Percentiles rank a stretch among this genome's conserved stretches.
These are phyloP conservation scores for Indicator maculatus DNA, from an alignment of 2,113 vertebrate genomes.

Conservation along the genomic window DNA sequence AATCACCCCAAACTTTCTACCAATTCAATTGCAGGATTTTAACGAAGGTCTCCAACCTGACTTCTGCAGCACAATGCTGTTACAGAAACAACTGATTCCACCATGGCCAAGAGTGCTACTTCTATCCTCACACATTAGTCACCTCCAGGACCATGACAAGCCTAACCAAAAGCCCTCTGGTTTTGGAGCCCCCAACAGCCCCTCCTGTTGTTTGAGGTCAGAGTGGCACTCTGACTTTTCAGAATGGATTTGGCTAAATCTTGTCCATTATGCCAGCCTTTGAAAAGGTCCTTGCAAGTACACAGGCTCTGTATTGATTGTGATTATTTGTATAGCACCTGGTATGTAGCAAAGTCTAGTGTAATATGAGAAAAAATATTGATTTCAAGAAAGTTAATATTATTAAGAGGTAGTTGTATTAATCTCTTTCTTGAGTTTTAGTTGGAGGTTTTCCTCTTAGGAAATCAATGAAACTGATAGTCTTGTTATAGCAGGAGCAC, in stretches of 20 bases:
- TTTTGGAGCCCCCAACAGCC: not conserved
- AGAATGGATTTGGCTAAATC: conserved; percentile 1
- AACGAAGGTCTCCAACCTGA: not conserved
- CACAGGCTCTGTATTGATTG: conserved; percentile 70
- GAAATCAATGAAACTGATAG: conserved; percentile 79
- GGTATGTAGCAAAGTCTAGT: conserved; percentile 65
- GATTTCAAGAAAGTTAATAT: conserved; percentile 80
- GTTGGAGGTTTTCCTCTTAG: conserved; percentile 63
- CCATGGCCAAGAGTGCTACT: not conserved
- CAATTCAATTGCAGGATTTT: not conserved
- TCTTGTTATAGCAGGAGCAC: conserved; percentile 57
- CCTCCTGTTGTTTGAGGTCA: not conserved
- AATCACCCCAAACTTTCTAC: not conserved
- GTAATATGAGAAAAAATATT: conserved; percentile 77
- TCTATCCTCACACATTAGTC: not conserved
- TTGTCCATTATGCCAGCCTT: conserved; percentile 2
- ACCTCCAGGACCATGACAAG: rapidly evolving
- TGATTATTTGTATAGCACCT: conserved; percentile 37
- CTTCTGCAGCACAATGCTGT: not conserved
- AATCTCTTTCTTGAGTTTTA: conserved; percentile 78
- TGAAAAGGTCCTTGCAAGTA: conserved; percentile 43
- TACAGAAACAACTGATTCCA: not conserved
- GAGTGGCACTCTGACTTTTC: conserved; percentile 6
- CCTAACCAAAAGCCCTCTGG: not conserved
- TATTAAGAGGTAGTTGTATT: conserved; percentile 81